A percentile compares a stretch with the other conserved stretches of the same genome.
These are phyloP conservation scores for Rhingia campestris DNA, from an alignment of 2,888 invertebrate genomes.

Conservation along the genomic window DNA sequence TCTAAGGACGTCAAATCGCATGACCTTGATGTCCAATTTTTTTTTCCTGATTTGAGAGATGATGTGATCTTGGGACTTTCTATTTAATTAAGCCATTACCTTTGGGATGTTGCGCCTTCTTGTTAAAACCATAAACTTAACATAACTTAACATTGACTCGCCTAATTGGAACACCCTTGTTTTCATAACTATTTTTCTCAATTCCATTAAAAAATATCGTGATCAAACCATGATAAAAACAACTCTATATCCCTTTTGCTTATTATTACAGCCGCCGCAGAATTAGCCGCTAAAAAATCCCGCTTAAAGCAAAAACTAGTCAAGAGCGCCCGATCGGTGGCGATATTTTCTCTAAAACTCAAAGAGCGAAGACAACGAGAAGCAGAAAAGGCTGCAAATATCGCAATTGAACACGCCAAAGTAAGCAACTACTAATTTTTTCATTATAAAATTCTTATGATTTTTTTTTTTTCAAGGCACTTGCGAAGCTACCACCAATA, in stretches of 20 bases:
- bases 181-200: not conserved
- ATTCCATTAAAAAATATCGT: no score
- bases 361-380: constrained; percentile 91
- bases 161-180: not conserved
- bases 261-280: constrained; percentile 82
- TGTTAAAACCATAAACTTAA: no score
- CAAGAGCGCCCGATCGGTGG: constrained; percentile 92
- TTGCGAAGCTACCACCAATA: constrained; percentile 80
- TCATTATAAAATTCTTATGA: not conserved
- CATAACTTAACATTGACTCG: not conserved
- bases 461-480: constrained; percentile 80
- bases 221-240: no score
- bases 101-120: no score
- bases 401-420: constrained; percentile 84
- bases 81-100: no score
- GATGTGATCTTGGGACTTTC: no score
- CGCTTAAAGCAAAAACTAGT: constrained; percentile 90
- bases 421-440: constrained; percentile 74
- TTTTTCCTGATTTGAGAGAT: no score
- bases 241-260: no score
- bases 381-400: constrained; percentile 87
- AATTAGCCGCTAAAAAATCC: constrained; percentile 87
- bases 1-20: no score
- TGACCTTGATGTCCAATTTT: no score
- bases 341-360: constrained; percentile 92